Conservation (phyloP, 2,113 vertebrate species). For the Heloderma charlesbogerti region DNA sequence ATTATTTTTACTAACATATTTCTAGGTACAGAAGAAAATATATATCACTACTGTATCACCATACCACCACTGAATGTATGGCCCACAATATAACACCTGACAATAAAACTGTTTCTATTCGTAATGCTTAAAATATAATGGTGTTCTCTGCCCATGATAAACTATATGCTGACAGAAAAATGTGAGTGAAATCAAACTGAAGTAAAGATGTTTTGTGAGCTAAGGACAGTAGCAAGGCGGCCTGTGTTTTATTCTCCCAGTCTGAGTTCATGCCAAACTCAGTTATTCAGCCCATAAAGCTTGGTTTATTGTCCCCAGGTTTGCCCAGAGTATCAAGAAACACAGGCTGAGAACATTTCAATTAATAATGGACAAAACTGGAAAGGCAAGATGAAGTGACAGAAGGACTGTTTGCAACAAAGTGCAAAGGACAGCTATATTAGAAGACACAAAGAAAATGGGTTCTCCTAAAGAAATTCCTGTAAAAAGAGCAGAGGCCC, state of each 20-base stretch:
- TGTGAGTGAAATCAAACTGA: slow-evolving; percentile 21
- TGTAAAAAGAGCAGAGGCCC: not conserved
- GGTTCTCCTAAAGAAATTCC: not conserved
- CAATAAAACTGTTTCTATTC: slow-evolving; percentile 27
- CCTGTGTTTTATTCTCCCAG: slow-evolving; percentile 21
- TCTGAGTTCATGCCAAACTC: slow-evolving; percentile 20
- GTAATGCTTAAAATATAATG: slow-evolving; percentile 26
- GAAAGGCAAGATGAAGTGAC: not conserved
- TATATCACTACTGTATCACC: slow-evolving; percentile 5
- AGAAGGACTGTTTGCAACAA: slow-evolving; percentile 1
- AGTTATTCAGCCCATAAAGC: slow-evolving; percentile 30
- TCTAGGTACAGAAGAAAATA: not conserved
- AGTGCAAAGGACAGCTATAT: not conserved
- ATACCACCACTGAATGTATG: not conserved
- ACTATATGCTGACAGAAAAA: slow-evolving; percentile 17
- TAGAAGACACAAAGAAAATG: not conserved
- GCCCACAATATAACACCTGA: not conserved
- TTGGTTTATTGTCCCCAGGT: slow-evolving; percentile 27
- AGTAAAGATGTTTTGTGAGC: slow-evolving; percentile 34
- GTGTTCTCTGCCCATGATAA: slow-evolving; percentile 10
- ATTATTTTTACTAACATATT: slow-evolving; percentile 11
- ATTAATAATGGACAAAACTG: slow-evolving; percentile 26
- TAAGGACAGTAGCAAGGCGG: not conserved
- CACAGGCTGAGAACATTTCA: slow-evolving; percentile 21
- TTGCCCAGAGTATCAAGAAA: slow-evolving; percentile 23